Evolutionary conservation across 2,888 invertebrate species (phyloP).

Genomic region (Tachina lurida): DNA sequence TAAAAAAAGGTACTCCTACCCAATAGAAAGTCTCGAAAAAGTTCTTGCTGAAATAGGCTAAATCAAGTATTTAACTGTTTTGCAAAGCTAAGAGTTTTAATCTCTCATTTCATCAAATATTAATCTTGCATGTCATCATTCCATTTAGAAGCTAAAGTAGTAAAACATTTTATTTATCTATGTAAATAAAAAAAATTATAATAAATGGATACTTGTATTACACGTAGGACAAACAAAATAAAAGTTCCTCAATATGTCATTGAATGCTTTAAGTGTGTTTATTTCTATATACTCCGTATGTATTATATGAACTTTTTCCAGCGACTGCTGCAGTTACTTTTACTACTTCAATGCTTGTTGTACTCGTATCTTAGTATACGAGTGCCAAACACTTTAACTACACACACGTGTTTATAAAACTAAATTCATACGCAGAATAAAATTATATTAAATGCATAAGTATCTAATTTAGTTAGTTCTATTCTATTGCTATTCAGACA

Average conservation of each 20-base stretch:
- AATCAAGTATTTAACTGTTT: too few relatives aligned
- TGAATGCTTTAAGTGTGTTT: slow-evolving; percentile 4
- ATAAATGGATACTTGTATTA: not conserved
- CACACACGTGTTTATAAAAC: not conserved
- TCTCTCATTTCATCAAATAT: too few relatives aligned
- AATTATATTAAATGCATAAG: slow-evolving; percentile 20
- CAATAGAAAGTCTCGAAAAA: too few relatives aligned
- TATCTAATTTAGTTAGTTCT: slow-evolving; percentile 28
- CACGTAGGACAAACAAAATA: not conserved
- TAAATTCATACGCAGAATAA: slow-evolving; percentile 7
- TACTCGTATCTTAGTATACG: not conserved
- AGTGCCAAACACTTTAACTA: slow-evolving; percentile 15
- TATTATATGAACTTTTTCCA: not conserved
- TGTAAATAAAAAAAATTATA: not conserved
- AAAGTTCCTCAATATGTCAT: slow-evolving; percentile 39
- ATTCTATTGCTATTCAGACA: slow-evolving; percentile 42
- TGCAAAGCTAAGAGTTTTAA: too few relatives aligned
- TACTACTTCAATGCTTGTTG: not conserved
- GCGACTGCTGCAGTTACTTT: not conserved
- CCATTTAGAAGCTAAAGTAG: too few relatives aligned
- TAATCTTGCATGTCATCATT: too few relatives aligned
- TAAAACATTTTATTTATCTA: too few relatives aligned
- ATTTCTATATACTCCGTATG: not conserved
- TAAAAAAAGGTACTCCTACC: too few relatives aligned
- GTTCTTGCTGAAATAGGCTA: too few relatives aligned